phyloP scores from a whole-genome alignment of 2,113 vertebrate species.

The Carassius carassius region DNA sequence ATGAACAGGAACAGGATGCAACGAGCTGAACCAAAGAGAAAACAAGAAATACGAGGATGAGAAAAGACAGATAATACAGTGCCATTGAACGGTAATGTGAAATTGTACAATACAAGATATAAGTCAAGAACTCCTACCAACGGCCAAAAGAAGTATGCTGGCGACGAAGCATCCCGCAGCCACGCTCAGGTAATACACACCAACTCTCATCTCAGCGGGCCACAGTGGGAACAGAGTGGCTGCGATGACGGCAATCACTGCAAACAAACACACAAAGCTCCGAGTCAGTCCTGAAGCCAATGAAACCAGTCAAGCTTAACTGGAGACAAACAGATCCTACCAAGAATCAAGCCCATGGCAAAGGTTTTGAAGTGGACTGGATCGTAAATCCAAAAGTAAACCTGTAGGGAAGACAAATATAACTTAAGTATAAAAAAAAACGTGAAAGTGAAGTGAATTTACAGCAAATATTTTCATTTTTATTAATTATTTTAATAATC shows the following conservation, averaged over 20 bases:
- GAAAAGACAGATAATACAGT: background rate
- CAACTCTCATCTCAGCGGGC: slow-evolving; percentile 99
- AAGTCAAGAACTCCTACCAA: slow-evolving; percentile 81
- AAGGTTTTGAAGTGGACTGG: slow-evolving; percentile 98
- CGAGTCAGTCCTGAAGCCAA: background rate
- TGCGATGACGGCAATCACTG: slow-evolving; percentile 96
- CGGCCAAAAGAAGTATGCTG: slow-evolving; percentile 94
- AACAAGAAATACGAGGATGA: background rate
- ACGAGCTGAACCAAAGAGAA: slow-evolving; percentile 79
- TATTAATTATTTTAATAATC: background rate
- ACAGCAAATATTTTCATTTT: too few species aligned
- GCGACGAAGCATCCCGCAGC: slow-evolving; percentile 97
- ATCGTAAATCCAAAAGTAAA: slow-evolving; percentile 98
- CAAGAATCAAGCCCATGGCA: slow-evolving; percentile 97
- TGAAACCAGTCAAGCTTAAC: background rate
- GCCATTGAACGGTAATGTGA: too few species aligned
- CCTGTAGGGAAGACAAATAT: slow-evolving; percentile 70
- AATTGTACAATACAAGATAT: too few species aligned
- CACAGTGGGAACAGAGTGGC: slow-evolving; percentile 97
- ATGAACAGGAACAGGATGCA: slow-evolving; percentile 98
- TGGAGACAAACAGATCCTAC: slow-evolving; percentile 74
- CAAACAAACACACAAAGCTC: slow-evolving; percentile 13
- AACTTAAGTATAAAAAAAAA: background rate
- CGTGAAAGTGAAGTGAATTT: background rate
- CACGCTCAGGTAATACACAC: slow-evolving; percentile 97